Base-by-base conservation (phyloP, 2,888 invertebrate genomes). In the Aleiodes testaceus region DNA sequence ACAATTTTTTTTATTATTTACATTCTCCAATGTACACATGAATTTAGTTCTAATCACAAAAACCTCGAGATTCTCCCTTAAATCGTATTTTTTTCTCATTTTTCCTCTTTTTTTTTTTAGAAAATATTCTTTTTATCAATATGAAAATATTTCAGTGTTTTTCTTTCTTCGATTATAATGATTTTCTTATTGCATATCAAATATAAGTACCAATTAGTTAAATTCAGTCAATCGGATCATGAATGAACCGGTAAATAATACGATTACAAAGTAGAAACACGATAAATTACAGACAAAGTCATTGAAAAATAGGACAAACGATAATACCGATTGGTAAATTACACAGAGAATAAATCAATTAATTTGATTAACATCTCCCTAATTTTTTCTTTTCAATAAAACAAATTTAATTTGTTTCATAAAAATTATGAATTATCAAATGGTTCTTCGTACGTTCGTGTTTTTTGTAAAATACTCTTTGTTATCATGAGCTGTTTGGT, bases 381-480 rank as follows among this genome's bases (percentile, higher is more conserved):
- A 55, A 67, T 42, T 64, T 49, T 42, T 45, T 67, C 67, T 70
- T 14, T 45, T 36, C 42, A 45, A 22, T 49, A 42, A 50, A 67
- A 67, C 14, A 26, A 18, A 59, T 68, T 49, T 3, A 9, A 18
- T 11, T 30, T 65, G 18, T 47, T 55, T 14, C 11, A 64, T 53
- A 14, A 7, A 52, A 9, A 26, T 16, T 45, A 59, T 80, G 65
- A 83, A 52, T 83, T 82, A 61, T 85, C 85, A 36, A 82, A 79
- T 45, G 83, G 79, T 73, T 87, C 84, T 52, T 87, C 86, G 69
- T 83, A 87, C n/a, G 83, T 85, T 76, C 85, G 82, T 2, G 87
- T 86, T 75, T 87, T 87, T 66, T 87, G 85, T 26, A 87, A 76
- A 74, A 87, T 82, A 70, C 79, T 87, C 72, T 85, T 86, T 1